phyloP scores from a whole-genome alignment of 2,888 invertebrate species.

The Cheiracanthium punctorium region DNA sequence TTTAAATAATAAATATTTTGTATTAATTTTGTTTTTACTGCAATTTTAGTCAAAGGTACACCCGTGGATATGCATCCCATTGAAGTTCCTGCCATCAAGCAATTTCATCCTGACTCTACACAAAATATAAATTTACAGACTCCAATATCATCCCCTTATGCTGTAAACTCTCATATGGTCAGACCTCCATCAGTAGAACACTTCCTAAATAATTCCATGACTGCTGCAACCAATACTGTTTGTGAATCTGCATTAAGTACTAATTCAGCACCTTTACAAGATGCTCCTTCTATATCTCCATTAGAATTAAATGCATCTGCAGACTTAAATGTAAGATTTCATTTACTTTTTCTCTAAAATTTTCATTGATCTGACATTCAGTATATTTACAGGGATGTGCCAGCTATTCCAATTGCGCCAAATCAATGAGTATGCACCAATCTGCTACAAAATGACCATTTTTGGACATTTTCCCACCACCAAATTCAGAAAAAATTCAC shows the following conservation, averaged over 20 bases:
- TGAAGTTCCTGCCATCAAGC: slow-evolving; percentile 61
- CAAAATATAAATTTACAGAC: slow-evolving; percentile 47
- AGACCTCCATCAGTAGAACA: slow-evolving; percentile 39
- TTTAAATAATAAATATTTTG: no score
- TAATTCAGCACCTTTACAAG: not conserved
- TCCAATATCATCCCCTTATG: slow-evolving; percentile 40
- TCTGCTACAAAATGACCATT: no score
- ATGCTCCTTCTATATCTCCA: not conserved
- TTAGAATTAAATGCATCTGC: not conserved
- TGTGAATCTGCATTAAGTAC: not conserved
- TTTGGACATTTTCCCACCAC: no score
- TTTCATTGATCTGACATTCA: no score
- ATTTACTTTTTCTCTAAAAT: no score
- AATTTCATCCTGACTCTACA: slow-evolving; percentile 38
- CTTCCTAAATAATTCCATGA: slow-evolving; percentile 31
- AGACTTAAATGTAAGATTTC: not conserved
- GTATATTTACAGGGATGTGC: no score
- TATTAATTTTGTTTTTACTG: no score
- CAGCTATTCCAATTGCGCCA: no score
- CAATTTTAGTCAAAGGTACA: no score
- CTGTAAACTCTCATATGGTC: no score
- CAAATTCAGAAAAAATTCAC: no score
- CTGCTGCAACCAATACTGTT: not conserved
- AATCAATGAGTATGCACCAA: no score
- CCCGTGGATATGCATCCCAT: slow-evolving; percentile 54